Evolutionary conservation across 2,113 vertebrate species (phyloP), one percentile per base, ranked within the genome.

Genomic region (Gymnarchus niloticus): DNA sequence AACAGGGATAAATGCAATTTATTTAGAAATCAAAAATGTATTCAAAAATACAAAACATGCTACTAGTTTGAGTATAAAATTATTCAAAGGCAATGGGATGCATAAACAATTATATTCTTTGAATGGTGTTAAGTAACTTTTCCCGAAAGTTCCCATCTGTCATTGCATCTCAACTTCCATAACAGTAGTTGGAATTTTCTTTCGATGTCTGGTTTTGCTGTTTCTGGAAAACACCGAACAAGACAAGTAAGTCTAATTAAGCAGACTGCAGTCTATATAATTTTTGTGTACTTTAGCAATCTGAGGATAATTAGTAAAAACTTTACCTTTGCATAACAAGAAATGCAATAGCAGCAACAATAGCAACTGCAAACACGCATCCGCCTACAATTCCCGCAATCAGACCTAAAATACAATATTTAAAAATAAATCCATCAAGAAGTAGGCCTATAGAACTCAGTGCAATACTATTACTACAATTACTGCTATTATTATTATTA

Each of bases 301-400:
- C 41, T 23, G 41, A n/a, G 14, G 41, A 46, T 21, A 61, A 12
- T n/a, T n/a, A 25, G 37, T 46, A 57, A 59, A 78, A 7, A 48
- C 52, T 84, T 89, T 56, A 91, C 91, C 87, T 90, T 49, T 87
- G 84, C 19, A 81, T 73, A 33, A 91, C 88, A 73, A 90, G n/a
- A 23, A 91, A 10, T 21, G 83, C 90, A 83, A 86, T 10, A 14
- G 85, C 69, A 83, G 88, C 56, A 37, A 90, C 76, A 0, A 88
- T 0, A 0, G 91, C 90, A 49, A 83, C 88, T 6, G 84, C 88
- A 80, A 91, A 91, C 41, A 91, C 56, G 54, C 90, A 81, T 10
- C 87, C 89, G 54, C 91, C 91, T 44, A 91, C 17, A 81, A 91
- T 25, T 3, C 89, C 89, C 23, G 89, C 89, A 76, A 91, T 89